phyloP scores from a whole-genome alignment of 2,113 vertebrate genomes.

The Protomyctophum bolini region DNA sequence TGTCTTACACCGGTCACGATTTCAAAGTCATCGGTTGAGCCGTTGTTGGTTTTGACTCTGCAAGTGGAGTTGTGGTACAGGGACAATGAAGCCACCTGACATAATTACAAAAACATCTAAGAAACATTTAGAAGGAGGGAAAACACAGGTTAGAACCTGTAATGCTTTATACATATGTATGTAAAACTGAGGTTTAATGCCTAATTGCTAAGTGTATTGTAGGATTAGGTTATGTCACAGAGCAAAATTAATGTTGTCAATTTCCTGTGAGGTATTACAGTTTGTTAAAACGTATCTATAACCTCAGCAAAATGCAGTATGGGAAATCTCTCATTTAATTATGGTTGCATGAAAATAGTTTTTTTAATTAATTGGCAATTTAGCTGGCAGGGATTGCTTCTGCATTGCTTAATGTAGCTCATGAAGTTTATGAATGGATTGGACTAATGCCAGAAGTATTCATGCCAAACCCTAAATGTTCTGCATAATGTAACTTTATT shows the following conservation, averaged over 20 bases:
- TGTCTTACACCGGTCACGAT: too few relatives aligned
- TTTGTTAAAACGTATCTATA: neutral
- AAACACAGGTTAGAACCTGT: neutral
- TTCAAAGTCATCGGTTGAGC: too few relatives aligned
- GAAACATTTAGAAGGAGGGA: too few relatives aligned
- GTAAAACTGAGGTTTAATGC: neutral
- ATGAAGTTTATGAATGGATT: too few relatives aligned
- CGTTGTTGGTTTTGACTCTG: too few relatives aligned
- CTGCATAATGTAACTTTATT: too few relatives aligned
- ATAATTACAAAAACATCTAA: too few relatives aligned
- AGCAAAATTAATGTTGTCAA: neutral
- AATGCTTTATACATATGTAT: neutral
- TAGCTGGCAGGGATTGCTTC: neutral
- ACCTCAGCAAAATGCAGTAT: conserved; percentile 1
- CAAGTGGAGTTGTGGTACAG: too few relatives aligned
- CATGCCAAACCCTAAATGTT: too few relatives aligned
- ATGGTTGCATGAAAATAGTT: neutral
- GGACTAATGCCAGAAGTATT: too few relatives aligned
- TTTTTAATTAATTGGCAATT: neutral
- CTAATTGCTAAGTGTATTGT: neutral
- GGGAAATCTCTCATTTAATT: neutral
- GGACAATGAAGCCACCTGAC: too few relatives aligned
- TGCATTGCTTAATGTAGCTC: neutral
- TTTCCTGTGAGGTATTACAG: neutral
- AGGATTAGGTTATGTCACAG: too few relatives aligned